A percentile compares a stretch with the other conserved stretches of the same genome.
These are phyloP conservation scores for Microplitis manilae DNA, from an alignment of 2,888 invertebrate species.

Conservation along the genomic window DNA sequence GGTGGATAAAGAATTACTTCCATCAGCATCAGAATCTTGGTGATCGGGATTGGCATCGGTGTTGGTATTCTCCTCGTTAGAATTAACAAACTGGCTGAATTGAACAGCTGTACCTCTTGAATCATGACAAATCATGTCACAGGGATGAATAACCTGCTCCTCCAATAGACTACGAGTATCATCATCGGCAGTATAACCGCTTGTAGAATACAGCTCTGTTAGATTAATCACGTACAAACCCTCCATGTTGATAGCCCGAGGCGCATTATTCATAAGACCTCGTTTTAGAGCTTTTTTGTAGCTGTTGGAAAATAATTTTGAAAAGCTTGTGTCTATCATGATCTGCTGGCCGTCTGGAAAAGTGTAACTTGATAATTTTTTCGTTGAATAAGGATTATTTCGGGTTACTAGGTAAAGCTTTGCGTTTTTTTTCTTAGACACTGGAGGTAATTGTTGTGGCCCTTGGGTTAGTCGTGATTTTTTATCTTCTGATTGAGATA, in stretches of 20 bases:
- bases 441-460: slow-evolving; percentile 18
- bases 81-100: slow-evolving; percentile 48
- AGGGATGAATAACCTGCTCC: slow-evolving; percentile 51
- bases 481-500: slow-evolving; percentile 8
- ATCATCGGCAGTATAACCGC: slow-evolving; percentile 36
- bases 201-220: slow-evolving; percentile 43
- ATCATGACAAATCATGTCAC: slow-evolving; percentile 54
- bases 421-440: slow-evolving; percentile 32
- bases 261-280: slow-evolving; percentile 48
- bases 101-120: slow-evolving; percentile 49
- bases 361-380: slow-evolving; percentile 46
- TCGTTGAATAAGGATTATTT: slow-evolving; percentile 45
- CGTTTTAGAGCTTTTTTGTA: slow-evolving; percentile 50
- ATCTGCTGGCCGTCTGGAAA: slow-evolving; percentile 53
- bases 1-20: slow-evolving; percentile 42
- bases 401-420: slow-evolving; percentile 47
- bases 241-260: slow-evolving; percentile 51
- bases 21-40: not conserved
- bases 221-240: slow-evolving; percentile 53
- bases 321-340: slow-evolving; percentile 51
- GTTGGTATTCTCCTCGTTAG: slow-evolving; percentile 18
- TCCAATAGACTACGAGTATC: slow-evolving; percentile 35
- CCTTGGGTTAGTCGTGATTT: slow-evolving; percentile 27
- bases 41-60: not conserved
- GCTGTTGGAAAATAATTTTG: slow-evolving; percentile 50